These are phyloP conservation scores for Diogma glabrata DNA, from an alignment of 2,888 invertebrate species.

Conservation along the genomic window DNA sequence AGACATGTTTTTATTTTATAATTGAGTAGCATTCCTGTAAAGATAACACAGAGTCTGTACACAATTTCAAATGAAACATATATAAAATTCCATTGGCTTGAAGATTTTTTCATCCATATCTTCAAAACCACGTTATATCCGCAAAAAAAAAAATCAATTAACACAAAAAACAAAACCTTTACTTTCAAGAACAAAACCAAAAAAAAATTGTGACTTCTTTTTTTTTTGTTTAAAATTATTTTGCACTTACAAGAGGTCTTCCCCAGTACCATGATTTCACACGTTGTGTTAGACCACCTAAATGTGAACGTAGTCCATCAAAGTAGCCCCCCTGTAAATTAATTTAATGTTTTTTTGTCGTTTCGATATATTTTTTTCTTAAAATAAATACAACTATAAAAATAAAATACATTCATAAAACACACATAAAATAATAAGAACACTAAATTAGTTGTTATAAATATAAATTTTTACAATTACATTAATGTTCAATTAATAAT, in stretches of 20 bases:
- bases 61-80: not conserved
- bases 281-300: conserved; percentile 93
- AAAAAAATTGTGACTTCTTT: conserved; percentile 6
- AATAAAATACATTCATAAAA: no score
- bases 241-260: conserved; percentile 87
- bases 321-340: conserved; percentile 74
- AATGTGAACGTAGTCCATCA: conserved; percentile 87
- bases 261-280: conserved; percentile 96
- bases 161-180: not conserved
- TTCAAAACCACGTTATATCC: no score
- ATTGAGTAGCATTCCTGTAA: no score
- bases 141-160: not conserved
- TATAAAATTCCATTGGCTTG: no score
- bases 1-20: no score
- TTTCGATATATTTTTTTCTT: conserved; percentile 9
- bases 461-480: no score
- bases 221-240: conserved; percentile 14
- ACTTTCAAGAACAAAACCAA: conserved; percentile 4
- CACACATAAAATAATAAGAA: no score
- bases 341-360: conserved; percentile 8
- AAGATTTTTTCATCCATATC: no score
- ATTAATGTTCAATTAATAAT: no score
- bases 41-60: not conserved
- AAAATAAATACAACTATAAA: no score
- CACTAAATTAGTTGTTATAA: no score